Evolutionary conservation across 2,888 invertebrate genomes (phyloP).

Genomic region (Acheta domesticus): DNA sequence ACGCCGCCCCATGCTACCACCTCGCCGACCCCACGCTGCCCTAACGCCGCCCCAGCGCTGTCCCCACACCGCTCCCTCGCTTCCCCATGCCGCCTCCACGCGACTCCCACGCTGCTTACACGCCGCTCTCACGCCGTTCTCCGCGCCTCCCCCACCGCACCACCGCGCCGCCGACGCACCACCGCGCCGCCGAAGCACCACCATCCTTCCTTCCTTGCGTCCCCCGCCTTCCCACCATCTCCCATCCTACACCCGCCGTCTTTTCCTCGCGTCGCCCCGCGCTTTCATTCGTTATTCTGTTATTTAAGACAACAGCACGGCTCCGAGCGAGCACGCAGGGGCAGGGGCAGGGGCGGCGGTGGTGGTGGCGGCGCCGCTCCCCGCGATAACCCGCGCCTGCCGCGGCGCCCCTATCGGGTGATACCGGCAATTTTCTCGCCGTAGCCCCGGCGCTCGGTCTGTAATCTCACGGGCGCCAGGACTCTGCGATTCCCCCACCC

Average conservation of each 20-base stretch:
- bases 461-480: constrained; percentile 2
- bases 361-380: neutral
- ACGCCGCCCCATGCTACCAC: neutral
- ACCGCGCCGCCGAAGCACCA: too few species aligned
- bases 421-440: constrained; percentile 18
- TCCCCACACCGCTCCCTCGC: too few species aligned
- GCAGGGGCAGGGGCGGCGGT: too few species aligned
- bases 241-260: neutral
- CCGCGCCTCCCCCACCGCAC: too few species aligned
- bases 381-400: neutral
- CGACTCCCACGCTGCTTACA: too few species aligned
- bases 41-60: too few species aligned
- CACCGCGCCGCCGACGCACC: too few species aligned
- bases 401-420: neutral
- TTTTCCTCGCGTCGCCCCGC: neutral
- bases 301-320: neutral
- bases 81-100: too few species aligned
- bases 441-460: neutral
- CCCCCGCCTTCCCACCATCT: neutral
- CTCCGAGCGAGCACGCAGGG: neutral
- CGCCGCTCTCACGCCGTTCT: too few species aligned
- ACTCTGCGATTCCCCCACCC: neutral
- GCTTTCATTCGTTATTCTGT: neutral
- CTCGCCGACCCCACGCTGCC: too few species aligned
- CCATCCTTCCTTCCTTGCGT: neutral